Evolutionary conservation across 2,797 vertebrate genomes (phyloP), one percentile per base, ranked within the genome.

Genomic region (Sebastes minor): DNA sequence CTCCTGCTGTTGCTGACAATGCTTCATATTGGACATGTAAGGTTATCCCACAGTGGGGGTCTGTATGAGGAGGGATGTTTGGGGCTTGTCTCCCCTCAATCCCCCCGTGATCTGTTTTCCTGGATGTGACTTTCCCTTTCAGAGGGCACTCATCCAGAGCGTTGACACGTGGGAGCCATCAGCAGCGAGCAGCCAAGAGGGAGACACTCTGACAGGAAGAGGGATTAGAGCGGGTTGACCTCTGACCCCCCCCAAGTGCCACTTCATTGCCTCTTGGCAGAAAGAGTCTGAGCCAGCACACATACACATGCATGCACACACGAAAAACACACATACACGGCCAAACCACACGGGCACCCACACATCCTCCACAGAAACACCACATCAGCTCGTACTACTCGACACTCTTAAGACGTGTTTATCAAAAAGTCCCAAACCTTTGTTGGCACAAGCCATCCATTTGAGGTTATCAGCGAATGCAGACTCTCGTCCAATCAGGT

Each of bases 381-480:
- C 33, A 46, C 65, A 78, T 76, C 64, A 55, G 53, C 38, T 16
- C 25, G 9, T 22, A 27, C 61, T 9, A 30, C 61, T 64, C 20
- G 13, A 70, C 63, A 66, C 78, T 64, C 69, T 63, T 25, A 14
- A 53, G 16, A 69, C 72, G 57, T 70, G 81, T 82, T 91, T 76
- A 88, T 92, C 75, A 82, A 76, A 85, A 80, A 64, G 76, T 87
- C 88, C 92, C 96, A 55, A 90, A 99, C 98, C 98, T 98, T 99
- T 99, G 94, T 99, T 99, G 81, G 98, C 98, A 90, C 98, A 99
- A 11, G 98, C 98, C 98, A 99, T 99, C 98, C 98, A 99, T 94
- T 99, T 99, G 78, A 99, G 95, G 88, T 99, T 99, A 95, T 99
- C 98, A 78, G 98, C 98, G 90, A 99, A 99, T 0, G 97, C 98